Conservation (phyloP, 2,888 invertebrate species). For the Thymelicus sylvestris region DNA sequence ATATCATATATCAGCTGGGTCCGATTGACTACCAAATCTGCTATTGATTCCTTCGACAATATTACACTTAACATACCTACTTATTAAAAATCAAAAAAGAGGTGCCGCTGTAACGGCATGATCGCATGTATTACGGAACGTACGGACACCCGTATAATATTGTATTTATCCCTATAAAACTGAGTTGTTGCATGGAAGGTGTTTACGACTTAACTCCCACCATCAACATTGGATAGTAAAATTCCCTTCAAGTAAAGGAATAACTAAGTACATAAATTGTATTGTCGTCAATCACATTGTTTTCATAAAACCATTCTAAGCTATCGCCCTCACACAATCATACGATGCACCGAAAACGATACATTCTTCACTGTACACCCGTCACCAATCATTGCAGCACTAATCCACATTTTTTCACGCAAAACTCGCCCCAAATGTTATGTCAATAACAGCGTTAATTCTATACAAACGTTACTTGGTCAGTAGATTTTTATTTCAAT, state of each 20-base stretch:
- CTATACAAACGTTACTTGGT: slow-evolving; percentile 12
- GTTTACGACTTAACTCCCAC: no score
- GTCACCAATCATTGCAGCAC: not conserved
- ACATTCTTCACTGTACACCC: slow-evolving; percentile 40
- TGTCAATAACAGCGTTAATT: slow-evolving; percentile 10
- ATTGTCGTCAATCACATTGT: slow-evolving; percentile 24
- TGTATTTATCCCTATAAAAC: no score
- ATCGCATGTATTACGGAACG: not conserved
- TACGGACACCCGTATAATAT: not conserved
- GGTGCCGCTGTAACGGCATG: no score
- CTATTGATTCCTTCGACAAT: not conserved
- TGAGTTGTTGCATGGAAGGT: no score
- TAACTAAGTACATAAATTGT: not conserved
- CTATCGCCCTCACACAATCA: slow-evolving; percentile 34
- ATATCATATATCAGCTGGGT: slow-evolving; percentile 23
- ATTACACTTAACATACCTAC: no score
- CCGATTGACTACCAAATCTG: slow-evolving; percentile 20
- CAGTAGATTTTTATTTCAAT: slow-evolving; percentile 28
- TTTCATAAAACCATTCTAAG: slow-evolving; percentile 29
- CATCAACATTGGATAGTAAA: not conserved
- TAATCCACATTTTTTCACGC: slow-evolving; percentile 6
- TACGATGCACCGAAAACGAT: slow-evolving; percentile 42
- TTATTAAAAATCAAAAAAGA: no score
- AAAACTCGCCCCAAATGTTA: slow-evolving; percentile 9
- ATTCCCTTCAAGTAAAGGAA: not conserved